Evolutionary conservation across 2,888 invertebrate genomes (phyloP), one percentile per base, ranked within the genome.

Genomic region (Caenorhabditis afra): DNA sequence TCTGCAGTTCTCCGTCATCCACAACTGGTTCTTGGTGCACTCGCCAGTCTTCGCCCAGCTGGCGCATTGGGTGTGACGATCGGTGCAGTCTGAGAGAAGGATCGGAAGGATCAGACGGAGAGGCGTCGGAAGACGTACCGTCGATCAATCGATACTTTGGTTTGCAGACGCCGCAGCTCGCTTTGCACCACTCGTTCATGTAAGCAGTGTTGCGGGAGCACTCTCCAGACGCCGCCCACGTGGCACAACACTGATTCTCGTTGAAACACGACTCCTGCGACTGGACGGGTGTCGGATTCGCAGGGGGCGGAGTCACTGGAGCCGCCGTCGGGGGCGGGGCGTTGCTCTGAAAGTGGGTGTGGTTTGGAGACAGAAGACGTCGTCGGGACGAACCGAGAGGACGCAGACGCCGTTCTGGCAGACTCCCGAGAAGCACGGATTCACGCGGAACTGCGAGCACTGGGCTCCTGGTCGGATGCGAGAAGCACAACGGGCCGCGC

Each of bases 1-100:
- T 14, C 89, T 66, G 44, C 88, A 88, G 65, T 88, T 88, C 44
- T 88, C 81, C 7, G 85, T 77, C 89, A 89, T 89, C 87, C 88
- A 89, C 8, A 81, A 52, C n/a, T 71, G 67, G 61, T 89, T 89
- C 44, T 76, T 71, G 1, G 77, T 81, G 57, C 89, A 89, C 65
- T 89, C 88, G 1, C 88, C 88, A 14, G 78, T 57, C 0, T 59
- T 39, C 1, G 81, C 35, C 89, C 89, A 89, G 20, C 61, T 57
- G 0, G 73, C 79, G 61, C 89, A 89, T 50, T 86, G 84, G 14
- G 80, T 55, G 70, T 88, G 88, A 8, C 88, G 85, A 50, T 89
- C 87, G 5, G 79, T 52, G 71, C 89, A 89, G 61, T 87, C 89
- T 86, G 55, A 16, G 53, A 8, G 18, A 37, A 29, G 7, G 29